Percentiles rank a stretch among this genome's conserved stretches.
phyloP scores from a whole-genome alignment of 2,113 vertebrate genomes.

The Paraplagusia blochii region DNA sequence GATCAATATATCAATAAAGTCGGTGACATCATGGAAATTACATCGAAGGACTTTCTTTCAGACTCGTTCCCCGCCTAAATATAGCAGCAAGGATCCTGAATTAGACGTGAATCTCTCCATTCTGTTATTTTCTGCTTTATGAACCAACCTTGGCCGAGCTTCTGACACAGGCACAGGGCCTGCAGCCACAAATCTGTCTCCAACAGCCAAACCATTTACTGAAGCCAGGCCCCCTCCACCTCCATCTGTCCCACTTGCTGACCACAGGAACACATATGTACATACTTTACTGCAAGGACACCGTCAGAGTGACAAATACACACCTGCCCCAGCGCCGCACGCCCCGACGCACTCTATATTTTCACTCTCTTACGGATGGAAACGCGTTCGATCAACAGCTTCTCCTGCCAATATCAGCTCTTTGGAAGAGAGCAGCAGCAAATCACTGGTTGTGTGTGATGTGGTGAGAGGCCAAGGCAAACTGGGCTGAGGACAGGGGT shows the following conservation, averaged over 20 bases:
- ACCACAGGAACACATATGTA: slow-evolving; percentile 53
- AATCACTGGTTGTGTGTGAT: slow-evolving; percentile 59
- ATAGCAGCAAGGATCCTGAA: slow-evolving; percentile 12
- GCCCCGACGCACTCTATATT: slow-evolving; percentile 22
- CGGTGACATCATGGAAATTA: too few species aligned
- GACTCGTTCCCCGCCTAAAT: neutral
- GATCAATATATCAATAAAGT: too few species aligned
- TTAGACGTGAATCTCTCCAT: slow-evolving; percentile 34
- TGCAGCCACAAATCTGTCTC: slow-evolving; percentile 60
- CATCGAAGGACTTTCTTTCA: too few species aligned
- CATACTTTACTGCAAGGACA: slow-evolving; percentile 38
- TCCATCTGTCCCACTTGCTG: slow-evolving; percentile 43
- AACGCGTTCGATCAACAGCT: slow-evolving; percentile 49
- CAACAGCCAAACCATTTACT: slow-evolving; percentile 51
- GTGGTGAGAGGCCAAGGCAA: slow-evolving; percentile 55
- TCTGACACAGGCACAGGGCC: slow-evolving; percentile 50
- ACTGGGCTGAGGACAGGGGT: slow-evolving; percentile 32
- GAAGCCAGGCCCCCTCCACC: slow-evolving; percentile 60
- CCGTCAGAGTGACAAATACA: slow-evolving; percentile 34
- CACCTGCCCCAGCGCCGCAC: slow-evolving; percentile 21
- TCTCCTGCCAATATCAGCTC: slow-evolving; percentile 62
- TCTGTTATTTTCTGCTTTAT: slow-evolving; percentile 28
- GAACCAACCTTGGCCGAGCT: slow-evolving; percentile 44
- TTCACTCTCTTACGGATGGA: slow-evolving; percentile 44
- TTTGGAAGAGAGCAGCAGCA: slow-evolving; percentile 52